Base-by-base conservation (phyloP, 2,888 invertebrate species). In the Caenorhabditis japonica region DNA sequence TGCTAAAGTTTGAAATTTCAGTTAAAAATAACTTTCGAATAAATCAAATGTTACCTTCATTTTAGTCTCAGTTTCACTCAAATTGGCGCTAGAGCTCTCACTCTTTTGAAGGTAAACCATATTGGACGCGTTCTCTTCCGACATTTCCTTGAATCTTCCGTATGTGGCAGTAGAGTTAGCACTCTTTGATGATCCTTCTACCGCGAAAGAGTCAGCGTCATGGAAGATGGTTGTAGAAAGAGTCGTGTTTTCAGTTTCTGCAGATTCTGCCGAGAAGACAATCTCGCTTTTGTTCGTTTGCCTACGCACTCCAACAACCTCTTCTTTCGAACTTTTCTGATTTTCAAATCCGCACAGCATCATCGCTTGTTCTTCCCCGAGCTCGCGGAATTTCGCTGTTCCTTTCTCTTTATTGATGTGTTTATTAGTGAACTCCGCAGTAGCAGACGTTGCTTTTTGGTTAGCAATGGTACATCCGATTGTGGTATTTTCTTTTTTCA, bases 311-410 rank as follows among this genome's bases (percentile, higher is more conserved):
- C 39, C 66, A 25, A 38, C 56, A 12, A 71, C 64, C 56, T 73
- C 75, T 59, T 64, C 77, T 25, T 62, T 56, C 25, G 53, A 60
- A 51, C 39, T 68, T 51, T 61, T 75, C 56, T 56, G 46, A 30
- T 72, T 77, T 30, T 79, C 82, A 46, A 83, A 79, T 19, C 81
- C 75, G 70, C 77, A 84, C 70, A 84, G 69, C 61, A 81, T 72
- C 77, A 81, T 80, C 13, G 81, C 79, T 49, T 81, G 75, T 52
- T 81, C 80, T 27, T 82, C 81, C 10, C 51, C 56, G 27, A 69
- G 58, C 53, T 81, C 82, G 17, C 77, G 71, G 53, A 79, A 49
- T 25, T 73, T 73, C 43, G 47, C 62, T 13, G 51, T 41, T 23
- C 55, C 61, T 51, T 79, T 77, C 30, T 47, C 46, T 4, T 10